Evolutionary conservation across 2,113 vertebrate species (phyloP).

Genomic region (Calonectris borealis): DNA sequence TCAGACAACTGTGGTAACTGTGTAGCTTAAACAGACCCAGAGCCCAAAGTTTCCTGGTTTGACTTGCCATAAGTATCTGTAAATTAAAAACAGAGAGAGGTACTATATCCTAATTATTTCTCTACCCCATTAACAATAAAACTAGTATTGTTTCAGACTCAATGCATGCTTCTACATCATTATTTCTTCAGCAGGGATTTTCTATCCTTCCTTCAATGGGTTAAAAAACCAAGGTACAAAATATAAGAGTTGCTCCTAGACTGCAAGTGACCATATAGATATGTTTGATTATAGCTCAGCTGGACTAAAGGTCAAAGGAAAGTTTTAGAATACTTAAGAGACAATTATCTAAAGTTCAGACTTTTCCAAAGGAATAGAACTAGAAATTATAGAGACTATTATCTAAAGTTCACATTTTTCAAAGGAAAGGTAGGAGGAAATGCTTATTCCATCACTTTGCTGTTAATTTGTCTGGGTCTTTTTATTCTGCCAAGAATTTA

Average conservation of each 20-base stretch:
- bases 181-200: not conserved
- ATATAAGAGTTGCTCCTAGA: not conserved
- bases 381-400: constrained; percentile 62
- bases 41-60: not conserved
- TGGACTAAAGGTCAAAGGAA: constrained; percentile 65
- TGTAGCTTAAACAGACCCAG: not conserved
- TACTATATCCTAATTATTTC: not conserved
- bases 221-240: constrained; percentile 13
- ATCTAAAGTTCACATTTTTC: constrained; percentile 70
- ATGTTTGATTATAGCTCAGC: constrained; percentile 49
- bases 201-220: not conserved
- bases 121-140: not conserved
- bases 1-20: not conserved
- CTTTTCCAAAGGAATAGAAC: constrained; percentile 56
- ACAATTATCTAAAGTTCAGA: constrained; percentile 73
- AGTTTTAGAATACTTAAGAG: constrained; percentile 66
- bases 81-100: not conserved
- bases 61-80: not conserved
- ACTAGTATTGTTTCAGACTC: not conserved
- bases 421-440: not conserved
- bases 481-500: constrained; percentile 9
- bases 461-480: not conserved
- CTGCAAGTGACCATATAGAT: constrained; percentile 19
- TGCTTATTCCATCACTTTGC: not conserved
- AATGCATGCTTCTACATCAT: not conserved